Evolutionary conservation across 2,888 invertebrate genomes (phyloP), one percentile per base, ranked within the genome.

Genomic region (Priocnemis perturbator): DNA sequence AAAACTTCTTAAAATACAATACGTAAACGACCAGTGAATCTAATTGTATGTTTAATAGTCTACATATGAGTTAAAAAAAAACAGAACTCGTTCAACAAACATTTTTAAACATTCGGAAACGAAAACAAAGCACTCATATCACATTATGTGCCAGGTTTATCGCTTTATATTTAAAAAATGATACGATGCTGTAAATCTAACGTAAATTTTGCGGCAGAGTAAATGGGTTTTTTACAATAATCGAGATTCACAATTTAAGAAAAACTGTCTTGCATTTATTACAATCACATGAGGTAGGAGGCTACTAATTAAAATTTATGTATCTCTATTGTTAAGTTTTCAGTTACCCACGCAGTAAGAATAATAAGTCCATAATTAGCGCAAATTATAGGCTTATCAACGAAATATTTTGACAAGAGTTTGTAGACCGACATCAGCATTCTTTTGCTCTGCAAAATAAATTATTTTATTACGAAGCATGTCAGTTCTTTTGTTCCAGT

Each of bases 271-370:
- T 52, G 48, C 53, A 70, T 63, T 61, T 55, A 50, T 61, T 71
- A 64, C 55, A 69, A 56, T 67, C 60, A 50, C 57, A 76, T 64
- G 45, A 60, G 65, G 67, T 71, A 69, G 65, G 65, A 62, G 69
- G 73, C 67, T 65, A 59, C 64, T 61, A 47, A 74, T 64, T 64
- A 61, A 56, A 45, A 69, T 63, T 56, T 45, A 55, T 60, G 57
- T n/a, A 56, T 58, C 26, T 48, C 48, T 21, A 47, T 15, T 55
- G 55, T 26, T 56, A 67, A 23, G 58, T 62, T 45, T 57, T 30
- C 44, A 11, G 14, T 37, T 37, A 37, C 7, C 5, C 37, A 37
- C 37, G 37, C 37, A 37, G 37, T 37, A 11, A 3, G 37, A 37
- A 37, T 37, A 37, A 7, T 7, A 37, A 37, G 7, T 37, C 1